These are phyloP conservation scores for Mesaphorura yosii DNA, from an alignment of 1,140 invertebrate genomes.

Conservation along the genomic window DNA sequence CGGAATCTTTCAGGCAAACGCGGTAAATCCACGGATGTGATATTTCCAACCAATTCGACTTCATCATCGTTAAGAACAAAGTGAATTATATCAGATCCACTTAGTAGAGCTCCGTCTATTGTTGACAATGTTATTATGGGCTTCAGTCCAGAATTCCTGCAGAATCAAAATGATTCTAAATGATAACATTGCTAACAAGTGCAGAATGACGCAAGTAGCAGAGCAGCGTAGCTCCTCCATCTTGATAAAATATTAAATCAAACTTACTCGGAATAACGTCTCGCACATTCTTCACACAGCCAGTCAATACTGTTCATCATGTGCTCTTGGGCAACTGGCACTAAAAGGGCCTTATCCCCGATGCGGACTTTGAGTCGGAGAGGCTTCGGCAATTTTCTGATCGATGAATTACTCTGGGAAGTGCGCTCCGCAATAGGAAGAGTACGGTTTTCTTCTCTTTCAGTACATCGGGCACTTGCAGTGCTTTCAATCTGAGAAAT, in stretches of 20 bases:
- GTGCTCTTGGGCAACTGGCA: slow-evolving; percentile 17
- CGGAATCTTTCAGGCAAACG: slow-evolving; percentile 12
- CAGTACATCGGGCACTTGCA: no score
- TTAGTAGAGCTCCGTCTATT: slow-evolving; percentile 25
- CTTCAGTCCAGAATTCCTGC: slow-evolving; percentile 10
- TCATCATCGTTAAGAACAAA: slow-evolving; percentile 11
- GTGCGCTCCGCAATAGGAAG: no score
- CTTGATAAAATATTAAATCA: background rate
- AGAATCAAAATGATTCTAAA: background rate
- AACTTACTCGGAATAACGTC: slow-evolving; percentile 18
- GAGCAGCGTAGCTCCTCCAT: background rate
- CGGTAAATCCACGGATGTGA: slow-evolving; percentile 11
- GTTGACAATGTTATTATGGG: slow-evolving; percentile 16
- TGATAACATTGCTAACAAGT: background rate
- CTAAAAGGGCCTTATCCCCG: slow-evolving; percentile 6
- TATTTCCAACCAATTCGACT: slow-evolving; percentile 17
- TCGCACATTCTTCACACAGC: slow-evolving; percentile 19
- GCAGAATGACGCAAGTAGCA: background rate
- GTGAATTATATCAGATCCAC: slow-evolving; percentile 17
- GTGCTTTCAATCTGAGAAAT: no score
- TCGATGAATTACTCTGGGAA: no score
- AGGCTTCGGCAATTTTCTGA: no score
- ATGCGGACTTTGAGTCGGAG: slow-evolving; percentile 13
- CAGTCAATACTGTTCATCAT: slow-evolving; percentile 19
- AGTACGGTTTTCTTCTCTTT: no score